Evolutionary conservation across 2,888 invertebrate genomes (phyloP).

Genomic region (Pyralis farinalis): DNA sequence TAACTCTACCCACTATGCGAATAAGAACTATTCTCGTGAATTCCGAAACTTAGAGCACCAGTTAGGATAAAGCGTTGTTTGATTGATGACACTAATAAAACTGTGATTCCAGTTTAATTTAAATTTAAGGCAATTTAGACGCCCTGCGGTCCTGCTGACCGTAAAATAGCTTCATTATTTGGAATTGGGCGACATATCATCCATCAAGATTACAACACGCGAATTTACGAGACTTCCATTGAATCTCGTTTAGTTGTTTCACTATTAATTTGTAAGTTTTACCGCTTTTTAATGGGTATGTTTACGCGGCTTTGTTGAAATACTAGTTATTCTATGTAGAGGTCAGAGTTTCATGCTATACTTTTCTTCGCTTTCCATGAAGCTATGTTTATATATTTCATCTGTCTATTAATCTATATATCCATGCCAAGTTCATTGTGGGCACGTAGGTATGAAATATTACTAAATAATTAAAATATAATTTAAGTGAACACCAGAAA

Average conservation of each 20-base stretch:
- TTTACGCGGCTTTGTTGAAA: background rate
- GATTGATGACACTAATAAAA: constrained; percentile 80
- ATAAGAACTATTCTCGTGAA: constrained; percentile 50
- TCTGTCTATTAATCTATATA: too few species aligned
- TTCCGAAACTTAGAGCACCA: constrained; percentile 33
- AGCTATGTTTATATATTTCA: too few species aligned
- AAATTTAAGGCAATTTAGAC: constrained; percentile 78
- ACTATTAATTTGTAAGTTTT: background rate
- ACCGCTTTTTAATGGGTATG: constrained; percentile 12
- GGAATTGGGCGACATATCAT: constrained; percentile 46
- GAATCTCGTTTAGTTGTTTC: constrained; percentile 22
- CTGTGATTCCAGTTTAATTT: constrained; percentile 79
- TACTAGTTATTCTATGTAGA: background rate
- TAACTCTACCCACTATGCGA: constrained; percentile 32
- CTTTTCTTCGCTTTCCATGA: too few species aligned
- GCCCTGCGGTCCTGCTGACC: constrained; percentile 65
- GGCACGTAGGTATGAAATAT: too few species aligned
- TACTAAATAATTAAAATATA: too few species aligned
- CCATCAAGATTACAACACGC: constrained; percentile 38
- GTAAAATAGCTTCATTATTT: constrained; percentile 68
- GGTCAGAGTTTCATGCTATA: too few species aligned
- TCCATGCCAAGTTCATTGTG: too few species aligned
- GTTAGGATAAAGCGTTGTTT: constrained; percentile 63
- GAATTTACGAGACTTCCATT: constrained; percentile 25
- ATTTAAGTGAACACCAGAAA: too few species aligned